Base-by-base conservation (phyloP, 2,797 vertebrate species). In the Eulemur coronatus region DNA sequence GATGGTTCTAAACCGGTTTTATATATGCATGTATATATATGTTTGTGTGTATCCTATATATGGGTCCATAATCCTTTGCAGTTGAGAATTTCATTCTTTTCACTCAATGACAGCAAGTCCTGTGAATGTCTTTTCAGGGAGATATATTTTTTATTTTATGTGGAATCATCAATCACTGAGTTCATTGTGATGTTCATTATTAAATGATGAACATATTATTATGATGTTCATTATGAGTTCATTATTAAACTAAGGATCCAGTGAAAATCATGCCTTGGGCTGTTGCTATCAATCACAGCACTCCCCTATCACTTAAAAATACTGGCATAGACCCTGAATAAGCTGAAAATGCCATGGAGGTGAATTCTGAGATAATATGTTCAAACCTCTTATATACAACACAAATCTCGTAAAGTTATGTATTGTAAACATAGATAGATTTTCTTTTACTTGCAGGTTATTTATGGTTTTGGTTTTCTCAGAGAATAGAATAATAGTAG, bases 321-420 rank as follows among this genome's bases (percentile, higher is more conserved):
- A 98, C 99, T 99, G 99, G 99, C 99, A 98, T 98, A 96, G 98
- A 98, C 98, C 99, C 99, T 98, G 98, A 98, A 96, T 98, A 99
- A 99, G 99, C 99, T 99, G 99, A 99, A 99, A 99, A 99, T 99
- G 98, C 99, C 98, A 99, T 99, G 99, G 99, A 99, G 99, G 99
- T 99, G 99, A 99, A 99, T 99, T 99, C 99, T 98, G 98, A 98
- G 99, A 99, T 99, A 99, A 99, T 99, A 98, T 98, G 99, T 98
- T 99, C 98, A 99, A 99, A 99, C 99, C 99, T 99, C 99, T 99
- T 99, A 98, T 98, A 99, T 99, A 98, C 99, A 98, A 99, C 98
- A 98, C 99, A 98, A 99, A 98, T 98, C 98, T 98, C 98, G 98
- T 98, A 98, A 99, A 99, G 99, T 99, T 99, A 99, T 98, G 99